These are phyloP conservation scores for Cheilosia impressa DNA, from an alignment of 2,888 invertebrate species.

Conservation along the genomic window DNA sequence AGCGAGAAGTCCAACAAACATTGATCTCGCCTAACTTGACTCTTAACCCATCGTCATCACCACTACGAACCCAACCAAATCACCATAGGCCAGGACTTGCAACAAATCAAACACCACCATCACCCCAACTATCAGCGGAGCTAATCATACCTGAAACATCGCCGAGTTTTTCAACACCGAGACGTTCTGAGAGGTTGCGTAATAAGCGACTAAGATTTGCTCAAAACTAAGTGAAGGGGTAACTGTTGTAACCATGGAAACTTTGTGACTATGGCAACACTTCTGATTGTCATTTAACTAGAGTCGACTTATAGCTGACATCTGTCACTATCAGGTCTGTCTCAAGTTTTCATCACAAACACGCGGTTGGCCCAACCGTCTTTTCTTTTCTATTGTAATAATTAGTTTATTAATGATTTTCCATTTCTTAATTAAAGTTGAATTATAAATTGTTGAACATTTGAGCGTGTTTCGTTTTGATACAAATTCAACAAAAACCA, in stretches of 20 bases:
- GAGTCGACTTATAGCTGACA: neutral
- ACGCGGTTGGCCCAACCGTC: too few relatives aligned
- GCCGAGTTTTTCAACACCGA: too few relatives aligned
- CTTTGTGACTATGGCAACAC: neutral
- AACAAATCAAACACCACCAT: neutral
- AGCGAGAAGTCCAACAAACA: neutral
- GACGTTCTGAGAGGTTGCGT: too few relatives aligned
- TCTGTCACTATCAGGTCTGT: neutral
- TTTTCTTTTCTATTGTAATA: too few relatives aligned
- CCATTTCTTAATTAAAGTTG: too few relatives aligned
- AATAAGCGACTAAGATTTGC: too few relatives aligned
- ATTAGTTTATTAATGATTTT: too few relatives aligned
- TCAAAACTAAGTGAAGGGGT: neutral
- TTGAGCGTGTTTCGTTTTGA: neutral
- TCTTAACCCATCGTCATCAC: neutral
- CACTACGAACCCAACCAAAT: neutral
- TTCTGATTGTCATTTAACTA: neutral
- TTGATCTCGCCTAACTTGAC: neutral
- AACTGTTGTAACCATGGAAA: neutral
- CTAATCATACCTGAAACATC: too few relatives aligned
- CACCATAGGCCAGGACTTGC: neutral
- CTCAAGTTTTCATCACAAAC: neutral
- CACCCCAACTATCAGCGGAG: too few relatives aligned
- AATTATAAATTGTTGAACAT: too few relatives aligned
- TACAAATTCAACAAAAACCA: neutral